A percentile compares a stretch with the other conserved stretches of the same genome.
Evolutionary conservation across 2,888 invertebrate species (phyloP).

Genomic region (Lepidochitona cinerea): DNA sequence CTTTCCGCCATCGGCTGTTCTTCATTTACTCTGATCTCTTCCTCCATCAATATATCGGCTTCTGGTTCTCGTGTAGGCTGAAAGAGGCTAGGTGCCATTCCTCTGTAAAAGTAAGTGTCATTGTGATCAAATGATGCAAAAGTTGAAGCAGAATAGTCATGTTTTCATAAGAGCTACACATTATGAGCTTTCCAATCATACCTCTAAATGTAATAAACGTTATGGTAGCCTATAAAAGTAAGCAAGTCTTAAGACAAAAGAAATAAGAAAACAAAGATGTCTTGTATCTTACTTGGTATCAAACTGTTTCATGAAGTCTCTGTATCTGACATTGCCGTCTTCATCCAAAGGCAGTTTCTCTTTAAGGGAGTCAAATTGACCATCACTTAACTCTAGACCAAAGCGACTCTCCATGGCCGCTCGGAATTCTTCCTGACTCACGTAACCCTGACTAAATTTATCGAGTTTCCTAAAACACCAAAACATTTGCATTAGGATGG

Average conservation of each 20-base stretch:
- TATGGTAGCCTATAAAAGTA: no score
- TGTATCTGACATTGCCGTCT: conserved; percentile 67
- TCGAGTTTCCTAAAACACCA: conserved; percentile 68
- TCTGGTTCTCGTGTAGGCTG: conserved; percentile 7
- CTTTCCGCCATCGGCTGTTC: conserved; percentile 17
- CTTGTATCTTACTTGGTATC: conserved; percentile 62
- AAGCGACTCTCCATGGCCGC: conserved; percentile 69
- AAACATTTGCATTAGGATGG: no score
- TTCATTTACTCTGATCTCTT: conserved; percentile 11
- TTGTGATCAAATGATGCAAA: no score
- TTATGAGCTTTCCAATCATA: no score
- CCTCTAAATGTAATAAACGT: no score
- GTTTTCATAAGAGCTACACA: no score
- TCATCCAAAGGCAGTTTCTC: conserved; percentile 66
- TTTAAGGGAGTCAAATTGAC: conserved; percentile 62
- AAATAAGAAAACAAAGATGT: no score
- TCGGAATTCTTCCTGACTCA: conserved; percentile 68
- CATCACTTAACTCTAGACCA: conserved; percentile 62
- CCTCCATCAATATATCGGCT: background rate
- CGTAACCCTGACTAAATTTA: conserved; percentile 57
- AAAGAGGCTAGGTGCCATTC: conserved; percentile 64
- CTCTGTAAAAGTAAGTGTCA: conserved; percentile 52
- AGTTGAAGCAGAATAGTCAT: no score
- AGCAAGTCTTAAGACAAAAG: no score
- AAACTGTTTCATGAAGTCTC: conserved; percentile 69